Conservation (phyloP, 23 tunicate genomes). For the Halocynthia aurantium region DNA sequence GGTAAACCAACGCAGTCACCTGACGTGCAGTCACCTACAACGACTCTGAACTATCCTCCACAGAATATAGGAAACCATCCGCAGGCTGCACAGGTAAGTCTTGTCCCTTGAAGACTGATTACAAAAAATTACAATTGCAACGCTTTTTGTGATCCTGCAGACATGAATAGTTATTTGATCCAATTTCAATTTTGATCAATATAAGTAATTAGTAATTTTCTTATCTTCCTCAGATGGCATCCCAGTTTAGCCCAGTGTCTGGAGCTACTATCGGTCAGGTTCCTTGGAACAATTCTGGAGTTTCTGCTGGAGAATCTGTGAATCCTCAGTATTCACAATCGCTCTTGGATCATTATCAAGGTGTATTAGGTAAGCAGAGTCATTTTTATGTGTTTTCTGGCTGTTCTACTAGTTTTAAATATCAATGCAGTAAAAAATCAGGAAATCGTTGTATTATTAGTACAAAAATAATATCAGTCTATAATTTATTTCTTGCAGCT, state of each 20-base stretch:
- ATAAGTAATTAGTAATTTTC: too few species aligned
- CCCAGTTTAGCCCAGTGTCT: conserved; percentile 14
- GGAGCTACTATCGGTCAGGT: neutral
- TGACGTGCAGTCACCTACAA: conserved; percentile 17
- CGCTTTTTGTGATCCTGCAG: too few species aligned
- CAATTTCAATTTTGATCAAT: too few species aligned
- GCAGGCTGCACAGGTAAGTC: neutral
- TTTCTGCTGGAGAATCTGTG: neutral
- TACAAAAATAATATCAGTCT: too few species aligned
- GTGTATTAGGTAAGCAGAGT: neutral
- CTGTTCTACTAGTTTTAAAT: too few species aligned
- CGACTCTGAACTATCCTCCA: conserved; percentile 7
- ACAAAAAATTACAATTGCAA: too few species aligned
- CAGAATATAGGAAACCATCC: neutral
- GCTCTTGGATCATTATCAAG: conserved; percentile 9
- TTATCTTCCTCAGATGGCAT: neutral
- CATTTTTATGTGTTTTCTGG: too few species aligned
- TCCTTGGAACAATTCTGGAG: neutral
- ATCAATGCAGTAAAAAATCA: too few species aligned
- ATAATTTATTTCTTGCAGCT: neutral
- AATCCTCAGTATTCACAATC: conserved; percentile 13
- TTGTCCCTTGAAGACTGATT: too few species aligned
- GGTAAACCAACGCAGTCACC: conserved; percentile 12
- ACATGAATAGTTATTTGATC: too few species aligned
- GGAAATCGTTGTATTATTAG: too few species aligned